These are phyloP conservation scores for Suricata suricatta DNA, from an alignment of 2,113 vertebrate species.

Conservation along the genomic window DNA sequence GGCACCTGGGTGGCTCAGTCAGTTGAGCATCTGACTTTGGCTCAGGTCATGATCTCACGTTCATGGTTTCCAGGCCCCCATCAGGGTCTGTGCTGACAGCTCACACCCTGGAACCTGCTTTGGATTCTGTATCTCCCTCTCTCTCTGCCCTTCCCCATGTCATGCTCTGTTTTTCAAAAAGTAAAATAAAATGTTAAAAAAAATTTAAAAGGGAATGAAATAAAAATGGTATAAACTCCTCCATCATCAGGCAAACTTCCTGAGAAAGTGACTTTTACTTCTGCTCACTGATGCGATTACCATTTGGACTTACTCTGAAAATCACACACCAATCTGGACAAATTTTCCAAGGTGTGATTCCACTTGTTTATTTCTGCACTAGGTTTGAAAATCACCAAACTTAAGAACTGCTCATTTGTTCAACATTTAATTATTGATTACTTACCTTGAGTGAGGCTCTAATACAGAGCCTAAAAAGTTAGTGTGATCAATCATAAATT, in stretches of 20 bases:
- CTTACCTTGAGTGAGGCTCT: neutral
- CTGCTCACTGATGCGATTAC: neutral
- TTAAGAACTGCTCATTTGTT: neutral
- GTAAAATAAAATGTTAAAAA: no score
- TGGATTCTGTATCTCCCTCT: neutral
- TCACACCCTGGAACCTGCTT: neutral
- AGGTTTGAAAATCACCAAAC: neutral
- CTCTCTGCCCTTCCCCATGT: neutral
- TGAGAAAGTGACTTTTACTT: neutral
- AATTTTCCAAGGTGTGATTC: neutral
- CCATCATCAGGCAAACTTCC: neutral
- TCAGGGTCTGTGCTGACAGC: neutral
- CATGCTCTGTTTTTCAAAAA: neutral
- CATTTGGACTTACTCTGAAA: neutral
- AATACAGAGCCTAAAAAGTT: neutral
- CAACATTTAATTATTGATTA: neutral
- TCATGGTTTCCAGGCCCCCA: neutral
- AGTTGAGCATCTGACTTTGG: neutral
- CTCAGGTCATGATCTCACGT: neutral
- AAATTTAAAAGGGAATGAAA: neutral
- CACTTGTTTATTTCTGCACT: neutral
- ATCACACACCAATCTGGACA: neutral
- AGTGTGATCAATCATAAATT: neutral
- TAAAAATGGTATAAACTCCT: neutral
- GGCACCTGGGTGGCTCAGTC: neutral